A percentile compares a stretch with the other conserved stretches of the same genome.
Conservation (phyloP, 1,140 invertebrate species). For the Pachypeltis micranthus region DNA sequence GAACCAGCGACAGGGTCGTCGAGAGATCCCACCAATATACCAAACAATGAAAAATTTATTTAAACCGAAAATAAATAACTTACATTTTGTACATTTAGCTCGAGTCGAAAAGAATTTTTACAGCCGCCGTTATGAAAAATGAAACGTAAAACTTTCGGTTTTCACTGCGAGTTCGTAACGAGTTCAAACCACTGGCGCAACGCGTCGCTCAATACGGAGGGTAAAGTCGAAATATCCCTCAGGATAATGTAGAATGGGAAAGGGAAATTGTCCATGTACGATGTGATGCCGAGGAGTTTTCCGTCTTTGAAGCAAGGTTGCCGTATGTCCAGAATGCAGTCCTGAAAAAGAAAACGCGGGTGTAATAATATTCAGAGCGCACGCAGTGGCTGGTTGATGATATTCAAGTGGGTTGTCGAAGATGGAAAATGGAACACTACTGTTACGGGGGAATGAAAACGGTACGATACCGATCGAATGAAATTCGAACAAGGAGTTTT, state of each 20-base stretch:
- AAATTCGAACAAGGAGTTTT: too few relatives aligned
- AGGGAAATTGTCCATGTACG: constrained; percentile 90
- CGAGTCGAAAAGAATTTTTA: too few relatives aligned
- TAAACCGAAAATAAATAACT: too few relatives aligned
- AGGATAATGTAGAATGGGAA: constrained; percentile 98
- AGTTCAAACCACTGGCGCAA: constrained; percentile 97
- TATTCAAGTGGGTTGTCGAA: background rate
- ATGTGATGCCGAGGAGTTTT: constrained; percentile 47
- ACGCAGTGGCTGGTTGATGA: too few relatives aligned
- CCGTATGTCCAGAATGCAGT: constrained; percentile 85
- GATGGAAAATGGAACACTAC: background rate
- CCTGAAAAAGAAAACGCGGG: constrained; percentile 42
- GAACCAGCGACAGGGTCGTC: too few relatives aligned
- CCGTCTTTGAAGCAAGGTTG: constrained; percentile 56
- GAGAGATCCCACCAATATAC: too few relatives aligned
- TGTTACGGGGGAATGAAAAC: background rate
- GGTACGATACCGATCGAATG: background rate
- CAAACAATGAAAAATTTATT: too few relatives aligned
- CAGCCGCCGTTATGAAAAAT: background rate
- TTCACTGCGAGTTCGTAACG: constrained; percentile 48
- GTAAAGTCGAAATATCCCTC: constrained; percentile 73
- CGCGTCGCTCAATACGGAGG: constrained; percentile 84
- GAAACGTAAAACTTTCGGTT: background rate
- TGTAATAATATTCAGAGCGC: constrained; percentile 3
- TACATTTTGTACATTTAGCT: too few relatives aligned